Evolutionary conservation across 2,113 vertebrate genomes (phyloP), one percentile per base, ranked within the genome.

Genomic region (Cyprinodon brontotheroides): DNA sequence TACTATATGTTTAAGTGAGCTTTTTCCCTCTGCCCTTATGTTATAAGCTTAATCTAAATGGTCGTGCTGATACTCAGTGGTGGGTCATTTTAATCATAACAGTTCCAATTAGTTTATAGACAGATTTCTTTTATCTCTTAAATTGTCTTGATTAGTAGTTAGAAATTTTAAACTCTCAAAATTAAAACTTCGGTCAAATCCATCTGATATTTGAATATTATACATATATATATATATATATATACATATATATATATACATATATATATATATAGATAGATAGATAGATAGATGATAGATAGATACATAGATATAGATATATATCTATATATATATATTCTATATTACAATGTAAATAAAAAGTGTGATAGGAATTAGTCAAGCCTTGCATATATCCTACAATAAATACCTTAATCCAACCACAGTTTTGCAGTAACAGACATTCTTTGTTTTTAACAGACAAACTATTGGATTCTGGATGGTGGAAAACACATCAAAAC

Each of bases 391-490:
- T 29, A 29, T 29, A 29, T 29, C 29, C 29, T 29, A 29, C 29
- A 29, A 29, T 29, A 29, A 29, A 29, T 29, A 29, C 29, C 29
- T 29, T 29, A 29, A 29, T 29, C 29, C 29, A 29, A 29, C 29
- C 29, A 29, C 29, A 29, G 29, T 29, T 29, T 29, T 29, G 29
- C 29, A 29, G 29, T 29, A 29, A 41, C 4, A 5, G 68, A 70
- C 22, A 20, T 22, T 63, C 79, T 48, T 81, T 39, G 39, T 62
- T 9, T 9, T 77, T 65, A 79, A 53, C 61, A n/a, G 29, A 45
- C 45, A 36, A 53, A n/a, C 36, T 68, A 36, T 48, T 67, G 61
- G 43, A 57, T 67, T 83, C 68, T 74, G 71, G 72, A 78, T 72
- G 38, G 50, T 70, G 38, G 38, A 72, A 61, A 60, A 65, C 17